Conservation (phyloP, 2,888 invertebrate genomes). For the Cheiracanthium punctorium region DNA sequence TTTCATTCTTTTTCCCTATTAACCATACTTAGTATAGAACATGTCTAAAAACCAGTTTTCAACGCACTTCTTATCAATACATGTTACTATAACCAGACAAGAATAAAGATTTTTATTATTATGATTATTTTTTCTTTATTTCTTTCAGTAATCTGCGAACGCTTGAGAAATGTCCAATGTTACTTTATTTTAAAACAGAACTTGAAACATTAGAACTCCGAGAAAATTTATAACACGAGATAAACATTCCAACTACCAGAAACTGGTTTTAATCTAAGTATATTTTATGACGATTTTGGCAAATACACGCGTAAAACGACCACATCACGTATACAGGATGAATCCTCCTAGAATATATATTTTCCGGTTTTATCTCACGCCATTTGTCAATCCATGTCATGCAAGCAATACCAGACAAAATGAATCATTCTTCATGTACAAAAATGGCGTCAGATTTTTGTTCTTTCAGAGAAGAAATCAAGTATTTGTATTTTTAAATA, state of each 20-base stretch:
- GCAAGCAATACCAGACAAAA: neutral
- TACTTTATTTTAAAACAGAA: constrained; percentile 1
- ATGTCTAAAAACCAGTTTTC: constrained; percentile 15
- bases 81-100: constrained; percentile 20
- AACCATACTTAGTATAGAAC: neutral
- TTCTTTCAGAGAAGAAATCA: neutral
- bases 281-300: constrained; percentile 4
- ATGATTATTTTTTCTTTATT: neutral
- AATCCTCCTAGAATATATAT: constrained; percentile 10
- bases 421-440: neutral
- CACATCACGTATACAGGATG: constrained; percentile 2
- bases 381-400: constrained; percentile 8
- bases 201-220: constrained; percentile 3
- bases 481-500: neutral
- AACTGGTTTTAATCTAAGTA: constrained; percentile 13
- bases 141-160: neutral
- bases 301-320: constrained; percentile 9
- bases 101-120: neutral
- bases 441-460: neutral
- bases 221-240: constrained; percentile 27
- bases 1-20: too few species aligned
- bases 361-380: constrained; percentile 2
- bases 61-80: constrained; percentile 20
- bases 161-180: neutral
- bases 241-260: neutral